Evolutionary conservation across 2,888 invertebrate species (phyloP).

Genomic region (Agapetus fuscipes): DNA sequence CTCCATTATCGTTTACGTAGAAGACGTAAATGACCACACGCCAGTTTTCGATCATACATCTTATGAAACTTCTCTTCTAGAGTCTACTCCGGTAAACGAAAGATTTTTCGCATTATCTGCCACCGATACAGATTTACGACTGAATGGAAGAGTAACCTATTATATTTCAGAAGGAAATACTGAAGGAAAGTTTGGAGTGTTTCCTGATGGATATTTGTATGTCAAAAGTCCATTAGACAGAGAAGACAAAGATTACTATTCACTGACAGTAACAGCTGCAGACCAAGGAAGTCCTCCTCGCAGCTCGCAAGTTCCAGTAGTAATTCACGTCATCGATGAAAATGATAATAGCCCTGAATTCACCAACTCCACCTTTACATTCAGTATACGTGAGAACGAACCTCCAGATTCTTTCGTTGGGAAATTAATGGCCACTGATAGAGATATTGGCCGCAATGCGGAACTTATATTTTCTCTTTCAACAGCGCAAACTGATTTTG

Average conservation of each 20-base stretch:
- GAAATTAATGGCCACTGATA: slow-evolving; percentile 80
- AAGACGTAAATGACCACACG: slow-evolving; percentile 92
- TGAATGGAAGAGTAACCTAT: slow-evolving; percentile 72
- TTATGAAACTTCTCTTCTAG: slow-evolving; percentile 85
- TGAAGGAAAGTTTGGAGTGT: slow-evolving; percentile 83
- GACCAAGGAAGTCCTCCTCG: slow-evolving; percentile 72
- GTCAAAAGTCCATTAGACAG: slow-evolving; percentile 79
- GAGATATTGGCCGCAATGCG: slow-evolving; percentile 84
- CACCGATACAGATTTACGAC: slow-evolving; percentile 76
- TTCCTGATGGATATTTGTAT: slow-evolving; percentile 89
- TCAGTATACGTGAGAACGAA: slow-evolving; percentile 82
- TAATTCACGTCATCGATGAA: slow-evolving; percentile 89
- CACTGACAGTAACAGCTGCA: slow-evolving; percentile 71
- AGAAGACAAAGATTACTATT: slow-evolving; percentile 86
- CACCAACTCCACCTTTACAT: slow-evolving; percentile 81
- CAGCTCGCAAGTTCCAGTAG: slow-evolving; percentile 81
- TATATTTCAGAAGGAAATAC: slow-evolving; percentile 78
- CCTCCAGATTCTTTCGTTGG: slow-evolving; percentile 87
- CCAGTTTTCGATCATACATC: slow-evolving; percentile 87
- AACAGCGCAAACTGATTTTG: slow-evolving; percentile 68
- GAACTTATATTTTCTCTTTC: slow-evolving; percentile 77
- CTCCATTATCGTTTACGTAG: slow-evolving; percentile 59
- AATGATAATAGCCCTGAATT: slow-evolving; percentile 95
- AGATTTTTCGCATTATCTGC: slow-evolving; percentile 86
- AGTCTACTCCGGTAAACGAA: slow-evolving; percentile 85